Conservation (phyloP, 2,113 vertebrate species). For the Mus musculus region DNA sequence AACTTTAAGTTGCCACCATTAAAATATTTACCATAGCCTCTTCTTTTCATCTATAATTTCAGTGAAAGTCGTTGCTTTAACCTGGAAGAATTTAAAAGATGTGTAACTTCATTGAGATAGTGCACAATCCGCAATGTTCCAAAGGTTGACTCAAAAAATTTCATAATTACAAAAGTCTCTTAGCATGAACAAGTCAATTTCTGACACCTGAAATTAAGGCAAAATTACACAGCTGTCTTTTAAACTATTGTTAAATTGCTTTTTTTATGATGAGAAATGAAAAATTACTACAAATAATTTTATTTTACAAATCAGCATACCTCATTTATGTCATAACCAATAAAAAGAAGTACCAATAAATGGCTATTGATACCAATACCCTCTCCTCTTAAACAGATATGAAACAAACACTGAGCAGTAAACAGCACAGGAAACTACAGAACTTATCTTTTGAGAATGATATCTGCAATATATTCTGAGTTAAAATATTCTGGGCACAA, state of each 20-base stretch:
- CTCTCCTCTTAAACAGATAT: background rate
- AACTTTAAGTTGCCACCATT: background rate
- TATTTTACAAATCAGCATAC: background rate
- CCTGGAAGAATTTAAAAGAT: background rate
- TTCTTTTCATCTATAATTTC: background rate
- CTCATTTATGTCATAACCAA: background rate
- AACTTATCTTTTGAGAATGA: background rate
- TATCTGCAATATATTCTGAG: conserved; percentile 41
- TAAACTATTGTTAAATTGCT: conserved; percentile 10
- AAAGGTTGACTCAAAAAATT: background rate
- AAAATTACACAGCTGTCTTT: background rate
- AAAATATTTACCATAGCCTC: background rate
- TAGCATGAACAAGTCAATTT: background rate
- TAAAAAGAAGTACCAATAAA: background rate
- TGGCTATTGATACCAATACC: background rate
- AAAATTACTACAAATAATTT: background rate
- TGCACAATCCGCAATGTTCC: background rate
- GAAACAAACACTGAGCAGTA: background rate
- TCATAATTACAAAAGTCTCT: background rate
- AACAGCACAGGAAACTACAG: background rate
- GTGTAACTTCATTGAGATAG: background rate
- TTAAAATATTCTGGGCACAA: conserved; percentile 37
- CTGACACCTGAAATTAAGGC: background rate
- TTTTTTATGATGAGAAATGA: background rate
- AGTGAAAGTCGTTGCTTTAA: background rate